Evolutionary conservation across 2,797 vertebrate species (phyloP).

Genomic region (Urophycis tenuis): DNA sequence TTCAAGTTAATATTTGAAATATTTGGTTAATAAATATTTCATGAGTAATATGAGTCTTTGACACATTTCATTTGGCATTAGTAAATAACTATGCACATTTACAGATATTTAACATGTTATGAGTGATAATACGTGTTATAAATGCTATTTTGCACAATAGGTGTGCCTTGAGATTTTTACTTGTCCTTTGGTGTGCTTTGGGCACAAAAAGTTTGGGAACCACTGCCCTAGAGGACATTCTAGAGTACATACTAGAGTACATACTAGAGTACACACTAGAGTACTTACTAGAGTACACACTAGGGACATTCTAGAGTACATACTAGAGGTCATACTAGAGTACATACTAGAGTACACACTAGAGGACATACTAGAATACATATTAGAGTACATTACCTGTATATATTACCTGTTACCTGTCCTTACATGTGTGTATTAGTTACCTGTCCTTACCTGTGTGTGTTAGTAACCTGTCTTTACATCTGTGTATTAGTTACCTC

Average conservation of each 20-base stretch:
- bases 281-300: not conserved
- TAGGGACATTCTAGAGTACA: not conserved
- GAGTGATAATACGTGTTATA: too few relatives aligned
- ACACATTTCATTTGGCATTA: too few relatives aligned
- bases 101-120: too few relatives aligned
- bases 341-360: not conserved
- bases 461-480: not conserved
- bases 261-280: not conserved
- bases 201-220: too few relatives aligned
- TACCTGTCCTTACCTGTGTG: not conserved
- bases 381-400: not conserved
- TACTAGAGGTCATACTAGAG: not conserved
- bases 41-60: too few relatives aligned
- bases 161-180: too few relatives aligned
- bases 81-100: too few relatives aligned
- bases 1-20: too few relatives aligned
- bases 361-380: not conserved
- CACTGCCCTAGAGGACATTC: too few relatives aligned
- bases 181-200: too few relatives aligned
- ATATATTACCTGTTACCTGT: not conserved
- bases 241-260: not conserved
- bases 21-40: too few relatives aligned
- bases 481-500: not conserved
- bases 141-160: too few relatives aligned
- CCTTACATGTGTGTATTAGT: not conserved